These are phyloP conservation scores for Ctenoplectra terminalis DNA, from an alignment of 1,140 invertebrate genomes.

Conservation along the genomic window DNA sequence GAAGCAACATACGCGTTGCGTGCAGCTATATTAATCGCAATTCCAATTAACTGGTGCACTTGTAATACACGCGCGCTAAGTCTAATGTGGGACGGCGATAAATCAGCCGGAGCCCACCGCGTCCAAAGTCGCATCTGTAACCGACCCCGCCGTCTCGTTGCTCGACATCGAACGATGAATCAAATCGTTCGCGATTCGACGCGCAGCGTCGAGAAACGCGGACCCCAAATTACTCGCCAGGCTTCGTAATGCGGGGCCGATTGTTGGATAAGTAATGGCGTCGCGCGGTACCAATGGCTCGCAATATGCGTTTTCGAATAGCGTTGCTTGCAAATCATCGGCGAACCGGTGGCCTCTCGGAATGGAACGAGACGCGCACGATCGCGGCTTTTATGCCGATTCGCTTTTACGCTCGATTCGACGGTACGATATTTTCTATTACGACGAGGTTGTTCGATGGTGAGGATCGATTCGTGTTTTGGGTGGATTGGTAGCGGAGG, in stretches of 20 bases:
- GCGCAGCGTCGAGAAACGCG: slow-evolving; percentile 47
- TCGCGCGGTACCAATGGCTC: slow-evolving; percentile 32
- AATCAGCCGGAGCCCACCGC: slow-evolving; percentile 46
- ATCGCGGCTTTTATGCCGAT: too few species aligned
- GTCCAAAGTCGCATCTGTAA: slow-evolving; percentile 17
- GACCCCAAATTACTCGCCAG: slow-evolving; percentile 49
- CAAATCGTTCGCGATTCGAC: slow-evolving; percentile 50
- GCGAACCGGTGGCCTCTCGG: too few species aligned
- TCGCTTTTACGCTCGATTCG: too few species aligned
- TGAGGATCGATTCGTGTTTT: too few species aligned
- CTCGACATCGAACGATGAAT: slow-evolving; percentile 30
- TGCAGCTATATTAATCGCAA: slow-evolving; percentile 63
- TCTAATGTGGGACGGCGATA: slow-evolving; percentile 57
- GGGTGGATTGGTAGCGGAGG: too few species aligned
- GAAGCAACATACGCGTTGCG: slow-evolving; percentile 33
- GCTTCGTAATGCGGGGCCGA: slow-evolving; percentile 53
- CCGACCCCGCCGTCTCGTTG: not conserved
- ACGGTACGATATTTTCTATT: too few species aligned
- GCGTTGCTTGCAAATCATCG: slow-evolving; percentile 52
- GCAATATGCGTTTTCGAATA: slow-evolving; percentile 49
- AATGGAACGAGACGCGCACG: too few species aligned
- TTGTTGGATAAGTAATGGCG: slow-evolving; percentile 58
- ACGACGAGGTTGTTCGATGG: too few species aligned
- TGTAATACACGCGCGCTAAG: slow-evolving; percentile 52
- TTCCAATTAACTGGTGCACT: slow-evolving; percentile 62